Evolutionary conservation across 1,140 invertebrate genomes (phyloP).

Genomic region (Leguminivora glycinivorella): DNA sequence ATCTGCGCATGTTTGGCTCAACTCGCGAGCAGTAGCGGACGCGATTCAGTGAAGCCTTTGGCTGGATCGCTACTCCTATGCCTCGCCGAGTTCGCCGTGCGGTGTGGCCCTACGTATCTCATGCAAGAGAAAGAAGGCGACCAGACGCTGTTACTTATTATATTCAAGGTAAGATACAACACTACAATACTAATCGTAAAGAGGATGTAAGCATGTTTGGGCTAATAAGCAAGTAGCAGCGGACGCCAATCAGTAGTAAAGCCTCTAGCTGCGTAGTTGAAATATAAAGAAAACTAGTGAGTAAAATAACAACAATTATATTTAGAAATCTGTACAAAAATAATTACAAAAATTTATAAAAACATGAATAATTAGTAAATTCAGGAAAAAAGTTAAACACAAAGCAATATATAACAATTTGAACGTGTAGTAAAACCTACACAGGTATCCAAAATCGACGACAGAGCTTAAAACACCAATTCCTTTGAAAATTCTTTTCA

Average conservation of each 20-base stretch:
- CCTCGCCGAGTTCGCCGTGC: conserved; percentile 96
- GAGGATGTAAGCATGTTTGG: too few species aligned
- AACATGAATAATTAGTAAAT: conserved; percentile 13
- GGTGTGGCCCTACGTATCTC: conserved; percentile 88
- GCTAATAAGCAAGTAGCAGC: too few species aligned
- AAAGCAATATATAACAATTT: conserved; percentile 35
- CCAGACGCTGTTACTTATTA: conserved; percentile 85
- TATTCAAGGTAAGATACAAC: conserved; percentile 84
- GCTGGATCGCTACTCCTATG: conserved; percentile 93
- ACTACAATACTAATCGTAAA: not conserved
- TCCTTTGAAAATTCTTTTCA: too few species aligned
- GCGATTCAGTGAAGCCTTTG: conserved; percentile 85
- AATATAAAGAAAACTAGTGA: not conserved
- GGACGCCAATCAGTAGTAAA: too few species aligned
- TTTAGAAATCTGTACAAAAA: conserved; percentile 27
- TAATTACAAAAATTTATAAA: conserved; percentile 14
- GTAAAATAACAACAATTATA: conserved; percentile 23
- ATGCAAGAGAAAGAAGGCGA: conserved; percentile 92
- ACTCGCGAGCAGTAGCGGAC: conserved; percentile 61
- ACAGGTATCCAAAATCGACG: conserved; percentile 20
- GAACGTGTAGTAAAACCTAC: conserved; percentile 48
- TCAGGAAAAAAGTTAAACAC: conserved; percentile 6
- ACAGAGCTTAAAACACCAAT: too few species aligned
- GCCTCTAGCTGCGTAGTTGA: too few species aligned
- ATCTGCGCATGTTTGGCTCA: conserved; percentile 73